Base-by-base conservation (phyloP, 2,888 invertebrate genomes). In the Chydorus sphaericus region DNA sequence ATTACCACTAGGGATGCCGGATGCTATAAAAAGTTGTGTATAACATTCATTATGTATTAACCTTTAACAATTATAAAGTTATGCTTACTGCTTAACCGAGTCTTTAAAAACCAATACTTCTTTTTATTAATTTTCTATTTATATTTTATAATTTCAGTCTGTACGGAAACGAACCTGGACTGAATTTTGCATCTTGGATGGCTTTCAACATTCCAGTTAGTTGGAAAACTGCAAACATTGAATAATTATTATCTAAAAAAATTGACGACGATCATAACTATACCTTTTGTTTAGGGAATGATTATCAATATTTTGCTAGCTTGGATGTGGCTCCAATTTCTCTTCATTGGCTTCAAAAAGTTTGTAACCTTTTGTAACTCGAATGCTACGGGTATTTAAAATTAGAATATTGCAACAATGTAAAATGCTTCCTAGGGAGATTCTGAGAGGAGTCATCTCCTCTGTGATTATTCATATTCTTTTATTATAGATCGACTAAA, bases 151-250 rank as follows among this genome's bases (percentile, higher is more conserved):
- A 26, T n/a, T n/a, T n/a, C 63, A 78, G 79, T 44, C 69, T 76
- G 3, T 85, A 81, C 64, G 77, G 77, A 2, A 65, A 67, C 1
- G 69, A 72, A 60, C 71, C 80, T 56, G 73, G 83, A 63, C n/a
- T 86, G 59, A 84, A 84, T 66, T 89, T 89, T 71, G 82, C 86
- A 62, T 81, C 80, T 62, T 91, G 90, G 81, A 85, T 91, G 83
- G 77, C 84, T 62, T 86, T 87, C 70, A 83, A 85, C 62, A 80
- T 86, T 0, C 91, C 91, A 1, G 78, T n/a, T n/a, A n/a, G n/a
- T n/a, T n/a, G n/a, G n/a, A n/a, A n/a, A n/a, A n/a, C n/a, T n/a
- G n/a, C n/a, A n/a, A n/a, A n/a, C n/a, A n/a, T n/a, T n/a, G n/a
- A n/a, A n/a, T n/a, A n/a, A n/a, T n/a, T n/a, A n/a, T n/a, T n/a